Evolutionary conservation across 2,888 invertebrate genomes (phyloP).

Genomic region (Phlogophora meticulosa): DNA sequence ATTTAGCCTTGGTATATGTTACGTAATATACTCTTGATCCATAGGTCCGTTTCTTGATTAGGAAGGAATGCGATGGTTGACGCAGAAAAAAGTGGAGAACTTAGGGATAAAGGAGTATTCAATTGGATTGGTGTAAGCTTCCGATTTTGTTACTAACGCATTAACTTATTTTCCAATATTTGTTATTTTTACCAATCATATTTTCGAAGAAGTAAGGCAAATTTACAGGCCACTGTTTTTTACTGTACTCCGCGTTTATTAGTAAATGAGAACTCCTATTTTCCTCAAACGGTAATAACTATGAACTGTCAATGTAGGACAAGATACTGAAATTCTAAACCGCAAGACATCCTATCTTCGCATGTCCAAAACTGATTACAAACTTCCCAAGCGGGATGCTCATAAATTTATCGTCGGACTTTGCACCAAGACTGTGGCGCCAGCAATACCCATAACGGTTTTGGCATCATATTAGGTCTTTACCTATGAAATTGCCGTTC

Average conservation of each 20-base stretch:
- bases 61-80: not conserved
- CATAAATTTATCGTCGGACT: slow-evolving; percentile 28
- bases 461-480: slow-evolving; percentile 25
- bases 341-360: slow-evolving; percentile 15
- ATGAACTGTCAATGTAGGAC: not conserved
- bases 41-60: not conserved
- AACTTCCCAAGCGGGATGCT: slow-evolving; percentile 34
- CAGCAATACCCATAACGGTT: slow-evolving; percentile 12
- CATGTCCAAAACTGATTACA: slow-evolving; percentile 36
- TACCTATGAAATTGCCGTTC: too few relatives aligned
- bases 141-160: not conserved
- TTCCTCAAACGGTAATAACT: slow-evolving; percentile 3
- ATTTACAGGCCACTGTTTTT: too few relatives aligned
- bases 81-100: not conserved
- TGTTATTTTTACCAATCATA: too few relatives aligned
- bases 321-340: not conserved
- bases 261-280: too few relatives aligned
- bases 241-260: too few relatives aligned
- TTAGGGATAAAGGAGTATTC: not conserved
- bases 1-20: slow-evolving; percentile 27
- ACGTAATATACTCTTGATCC: slow-evolving; percentile 31
- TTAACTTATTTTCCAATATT: too few relatives aligned
- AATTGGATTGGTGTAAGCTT: not conserved
- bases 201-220: too few relatives aligned
- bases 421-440: slow-evolving; percentile 13